Evolutionary conservation across 2,113 vertebrate genomes (phyloP).

Genomic region (Danionella cerebrum): DNA sequence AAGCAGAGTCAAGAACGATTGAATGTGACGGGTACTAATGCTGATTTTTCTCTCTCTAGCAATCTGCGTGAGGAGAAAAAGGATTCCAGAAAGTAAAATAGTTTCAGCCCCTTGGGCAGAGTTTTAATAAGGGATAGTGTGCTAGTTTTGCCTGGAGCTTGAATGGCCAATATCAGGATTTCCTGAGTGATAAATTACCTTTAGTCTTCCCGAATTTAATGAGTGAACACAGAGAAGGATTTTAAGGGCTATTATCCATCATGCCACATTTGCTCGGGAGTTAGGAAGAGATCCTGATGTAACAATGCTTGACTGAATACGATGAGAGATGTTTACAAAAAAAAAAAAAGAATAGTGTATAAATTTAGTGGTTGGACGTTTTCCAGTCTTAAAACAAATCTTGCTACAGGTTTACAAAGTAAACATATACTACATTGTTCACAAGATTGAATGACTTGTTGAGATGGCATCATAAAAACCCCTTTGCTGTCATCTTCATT

Average conservation of each 20-base stretch:
- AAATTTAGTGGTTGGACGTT: no score
- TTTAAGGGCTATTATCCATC: conserved; percentile 28
- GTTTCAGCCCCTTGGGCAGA: conserved; percentile 27
- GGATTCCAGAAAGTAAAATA: conserved; percentile 30
- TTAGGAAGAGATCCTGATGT: background rate
- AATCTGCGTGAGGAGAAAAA: conserved; percentile 19
- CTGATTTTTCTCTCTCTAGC: conserved; percentile 1
- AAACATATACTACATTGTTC: no score
- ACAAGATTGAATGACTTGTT: no score
- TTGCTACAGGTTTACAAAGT: no score
- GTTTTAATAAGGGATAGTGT: conserved; percentile 38
- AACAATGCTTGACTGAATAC: background rate
- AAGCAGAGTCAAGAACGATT: background rate
- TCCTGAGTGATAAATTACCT: conserved; percentile 43
- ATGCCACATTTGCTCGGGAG: conserved; percentile 17
- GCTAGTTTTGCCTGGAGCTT: conserved; percentile 31
- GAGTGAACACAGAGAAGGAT: conserved; percentile 17
- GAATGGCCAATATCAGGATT: conserved; percentile 34
- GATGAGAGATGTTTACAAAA: no score
- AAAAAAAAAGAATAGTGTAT: no score
- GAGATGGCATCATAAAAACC: no score
- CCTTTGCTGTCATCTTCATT: no score
- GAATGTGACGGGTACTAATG: background rate
- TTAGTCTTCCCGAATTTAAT: conserved; percentile 34
- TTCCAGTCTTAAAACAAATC: no score